phyloP scores from a whole-genome alignment of 1,140 invertebrate genomes.

The Trinorchestia longiramus region DNA sequence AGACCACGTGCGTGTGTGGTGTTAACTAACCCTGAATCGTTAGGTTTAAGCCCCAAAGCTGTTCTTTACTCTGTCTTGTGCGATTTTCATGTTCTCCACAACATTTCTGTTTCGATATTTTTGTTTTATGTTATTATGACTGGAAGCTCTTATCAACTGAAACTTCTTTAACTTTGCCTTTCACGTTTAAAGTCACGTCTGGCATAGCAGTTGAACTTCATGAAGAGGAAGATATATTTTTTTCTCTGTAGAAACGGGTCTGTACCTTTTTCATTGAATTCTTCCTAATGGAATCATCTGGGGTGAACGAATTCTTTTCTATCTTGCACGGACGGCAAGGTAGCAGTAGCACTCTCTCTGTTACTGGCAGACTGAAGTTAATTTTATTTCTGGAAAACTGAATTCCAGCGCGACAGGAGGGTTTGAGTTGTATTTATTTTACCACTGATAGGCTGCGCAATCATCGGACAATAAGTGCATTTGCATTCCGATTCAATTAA shows the following conservation, averaged over 20 bases:
- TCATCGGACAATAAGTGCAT: background rate
- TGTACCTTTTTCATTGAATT: background rate
- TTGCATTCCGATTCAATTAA: background rate
- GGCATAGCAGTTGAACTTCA: background rate
- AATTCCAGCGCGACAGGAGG: background rate
- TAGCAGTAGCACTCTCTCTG: background rate
- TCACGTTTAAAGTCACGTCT: background rate
- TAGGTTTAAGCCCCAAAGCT: background rate
- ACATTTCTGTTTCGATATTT: too few relatives aligned
- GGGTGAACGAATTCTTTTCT: background rate
- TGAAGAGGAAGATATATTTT: background rate
- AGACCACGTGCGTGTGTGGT: too few relatives aligned
- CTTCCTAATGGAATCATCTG: background rate
- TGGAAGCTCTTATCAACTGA: background rate
- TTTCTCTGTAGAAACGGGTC: background rate
- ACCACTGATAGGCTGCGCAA: background rate
- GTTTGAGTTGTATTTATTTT: background rate
- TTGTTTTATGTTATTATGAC: too few relatives aligned
- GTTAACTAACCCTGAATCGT: too few relatives aligned
- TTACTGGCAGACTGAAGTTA: background rate
- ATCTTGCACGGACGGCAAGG: background rate
- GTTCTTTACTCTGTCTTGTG: background rate
- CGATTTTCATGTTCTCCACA: background rate
- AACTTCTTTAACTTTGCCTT: background rate
- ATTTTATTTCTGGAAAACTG: background rate